Percentiles rank a stretch among this genome's conserved stretches.
These are phyloP conservation scores for Plutella xylostella DNA, from an alignment of 2,888 invertebrate species.

Conservation along the genomic window DNA sequence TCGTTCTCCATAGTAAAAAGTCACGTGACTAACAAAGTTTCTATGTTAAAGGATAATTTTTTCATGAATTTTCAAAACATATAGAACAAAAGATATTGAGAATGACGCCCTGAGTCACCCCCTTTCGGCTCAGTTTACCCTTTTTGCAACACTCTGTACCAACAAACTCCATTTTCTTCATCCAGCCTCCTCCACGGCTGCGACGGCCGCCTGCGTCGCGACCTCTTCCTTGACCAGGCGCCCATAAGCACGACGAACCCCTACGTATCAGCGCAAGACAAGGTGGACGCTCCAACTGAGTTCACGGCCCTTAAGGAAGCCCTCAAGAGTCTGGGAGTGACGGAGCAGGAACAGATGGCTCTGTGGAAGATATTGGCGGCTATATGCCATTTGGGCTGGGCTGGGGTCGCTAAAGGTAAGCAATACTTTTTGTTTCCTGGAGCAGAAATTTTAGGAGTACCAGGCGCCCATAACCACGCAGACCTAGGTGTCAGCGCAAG, in stretches of 20 bases:
- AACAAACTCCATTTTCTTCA: not conserved
- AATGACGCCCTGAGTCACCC: too few relatives aligned
- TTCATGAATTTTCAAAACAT: too few relatives aligned
- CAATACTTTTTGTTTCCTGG: not conserved
- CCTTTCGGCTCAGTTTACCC: too few relatives aligned
- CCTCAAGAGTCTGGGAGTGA: slow-evolving; percentile 80
- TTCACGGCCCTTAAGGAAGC: slow-evolving; percentile 85
- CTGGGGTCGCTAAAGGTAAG: slow-evolving; percentile 81
- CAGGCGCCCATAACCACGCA: slow-evolving; percentile 58
- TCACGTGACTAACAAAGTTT: too few relatives aligned
- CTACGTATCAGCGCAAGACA: slow-evolving; percentile 82
- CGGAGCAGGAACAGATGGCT: slow-evolving; percentile 82
- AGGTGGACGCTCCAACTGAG: slow-evolving; percentile 85
- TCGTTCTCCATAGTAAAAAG: too few relatives aligned
- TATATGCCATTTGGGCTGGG: slow-evolving; percentile 93
- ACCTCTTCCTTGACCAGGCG: slow-evolving; percentile 81
- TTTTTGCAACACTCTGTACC: too few relatives aligned
- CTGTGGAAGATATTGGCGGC: slow-evolving; percentile 91
- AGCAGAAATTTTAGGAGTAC: slow-evolving; percentile 29
- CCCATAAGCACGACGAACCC: slow-evolving; percentile 70
- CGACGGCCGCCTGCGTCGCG: slow-evolving; percentile 83
- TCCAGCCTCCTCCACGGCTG: slow-evolving; percentile 84
- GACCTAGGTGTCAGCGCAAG: slow-evolving; percentile 82
- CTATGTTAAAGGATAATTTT: too few relatives aligned
- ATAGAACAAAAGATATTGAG: too few relatives aligned